Conservation (phyloP, 1,140 invertebrate species). For the Dreissena polymorpha region DNA sequence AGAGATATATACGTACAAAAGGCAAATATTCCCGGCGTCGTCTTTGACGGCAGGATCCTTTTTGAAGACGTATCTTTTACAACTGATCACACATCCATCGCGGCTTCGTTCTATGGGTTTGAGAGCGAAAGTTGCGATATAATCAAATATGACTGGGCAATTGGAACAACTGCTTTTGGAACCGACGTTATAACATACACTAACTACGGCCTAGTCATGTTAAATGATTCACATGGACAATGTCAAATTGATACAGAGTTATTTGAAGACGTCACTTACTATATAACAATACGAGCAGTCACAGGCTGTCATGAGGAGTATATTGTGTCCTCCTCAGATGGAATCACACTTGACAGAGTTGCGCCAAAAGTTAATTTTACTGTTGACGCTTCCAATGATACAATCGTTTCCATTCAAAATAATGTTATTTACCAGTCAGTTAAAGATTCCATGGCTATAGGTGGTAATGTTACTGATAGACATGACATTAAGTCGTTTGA, state of each 20-base stretch:
- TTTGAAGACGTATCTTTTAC: conserved; percentile 45
- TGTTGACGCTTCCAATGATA: conserved; percentile 22
- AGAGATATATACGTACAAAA: conserved; percentile 52
- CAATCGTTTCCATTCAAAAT: not conserved
- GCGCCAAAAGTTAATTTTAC: conserved; percentile 33
- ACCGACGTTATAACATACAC: conserved; percentile 41
- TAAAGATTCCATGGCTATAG: conserved; percentile 27
- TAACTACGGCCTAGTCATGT: conserved; percentile 52
- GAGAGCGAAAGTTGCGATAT: conserved; percentile 62
- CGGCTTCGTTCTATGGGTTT: conserved; percentile 59
- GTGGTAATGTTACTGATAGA: conserved; percentile 42
- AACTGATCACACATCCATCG: conserved; percentile 49
- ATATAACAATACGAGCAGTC: conserved; percentile 51
- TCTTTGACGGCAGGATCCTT: conserved; percentile 56
- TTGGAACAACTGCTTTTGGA: conserved; percentile 43
- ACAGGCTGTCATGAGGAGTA: conserved; percentile 62
- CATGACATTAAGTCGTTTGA: not conserved
- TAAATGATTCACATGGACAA: conserved; percentile 30
- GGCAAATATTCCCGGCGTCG: conserved; percentile 57
- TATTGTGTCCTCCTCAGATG: conserved; percentile 61
- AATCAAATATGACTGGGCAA: conserved; percentile 60
- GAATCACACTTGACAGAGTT: conserved; percentile 45
- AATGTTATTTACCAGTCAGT: conserved; percentile 17
- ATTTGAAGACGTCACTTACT: conserved; percentile 49
- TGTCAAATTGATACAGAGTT: conserved; percentile 47